These are phyloP conservation scores for Python bivittatus DNA, from an alignment of 2,113 vertebrate species.

Conservation along the genomic window DNA sequence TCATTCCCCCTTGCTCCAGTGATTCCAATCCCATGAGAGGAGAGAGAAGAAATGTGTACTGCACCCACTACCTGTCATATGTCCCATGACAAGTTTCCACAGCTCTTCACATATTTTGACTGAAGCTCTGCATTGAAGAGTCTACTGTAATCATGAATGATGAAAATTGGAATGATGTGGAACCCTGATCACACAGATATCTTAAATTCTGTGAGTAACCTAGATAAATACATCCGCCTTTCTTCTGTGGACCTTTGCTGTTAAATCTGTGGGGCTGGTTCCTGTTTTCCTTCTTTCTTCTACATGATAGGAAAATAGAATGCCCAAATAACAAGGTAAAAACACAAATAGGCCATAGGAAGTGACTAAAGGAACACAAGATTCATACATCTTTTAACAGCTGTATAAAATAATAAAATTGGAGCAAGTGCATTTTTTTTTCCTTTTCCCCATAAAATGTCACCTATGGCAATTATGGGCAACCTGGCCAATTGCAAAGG, in stretches of 20 bases:
- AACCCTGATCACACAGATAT: not conserved
- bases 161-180: not conserved
- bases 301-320: not conserved
- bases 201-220: not conserved
- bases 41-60: not conserved
- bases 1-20: not conserved
- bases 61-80: not conserved
- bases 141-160: not conserved
- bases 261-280: not conserved
- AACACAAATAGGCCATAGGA: too few species aligned
- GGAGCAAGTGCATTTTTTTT: not conserved
- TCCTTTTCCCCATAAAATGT: not conserved
- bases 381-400: not conserved
- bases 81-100: not conserved
- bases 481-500: not conserved
- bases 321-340: not conserved
- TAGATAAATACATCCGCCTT: not conserved
- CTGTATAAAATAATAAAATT: not conserved
- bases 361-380: not conserved
- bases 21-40: not conserved
- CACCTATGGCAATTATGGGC: not conserved
- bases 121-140: not conserved
- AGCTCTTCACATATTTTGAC: not conserved
- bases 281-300: not conserved
- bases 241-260: not conserved